phyloP scores from a whole-genome alignment of 1,140 invertebrate genomes.

The Drosophila eugracilis region DNA sequence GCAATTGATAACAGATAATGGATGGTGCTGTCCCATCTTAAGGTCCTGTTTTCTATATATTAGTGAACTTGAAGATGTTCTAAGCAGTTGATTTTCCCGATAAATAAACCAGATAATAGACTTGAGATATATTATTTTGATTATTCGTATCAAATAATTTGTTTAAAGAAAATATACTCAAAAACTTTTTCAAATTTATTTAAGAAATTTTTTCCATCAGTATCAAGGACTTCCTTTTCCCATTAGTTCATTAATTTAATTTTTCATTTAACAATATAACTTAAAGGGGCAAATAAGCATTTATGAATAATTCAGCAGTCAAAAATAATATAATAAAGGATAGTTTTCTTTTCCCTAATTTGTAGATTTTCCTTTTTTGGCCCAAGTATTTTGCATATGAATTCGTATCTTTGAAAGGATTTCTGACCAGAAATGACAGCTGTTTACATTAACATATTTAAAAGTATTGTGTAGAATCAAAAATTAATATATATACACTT shows the following conservation, averaged over 20 bases:
- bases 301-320: slow-evolving; percentile 9
- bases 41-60: not conserved
- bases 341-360: no score
- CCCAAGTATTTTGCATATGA: slow-evolving; percentile 3
- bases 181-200: not conserved
- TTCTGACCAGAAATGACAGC: not conserved
- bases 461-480: not conserved
- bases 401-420: not conserved
- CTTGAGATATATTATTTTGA: no score
- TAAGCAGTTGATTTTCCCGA: not conserved
- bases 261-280: not conserved
- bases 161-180: not conserved
- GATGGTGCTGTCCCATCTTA: not conserved
- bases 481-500: not conserved
- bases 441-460: not conserved
- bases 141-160: not conserved
- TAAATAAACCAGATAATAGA: not conserved
- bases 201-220: not conserved
- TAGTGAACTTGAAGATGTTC: not conserved
- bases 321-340: not conserved
- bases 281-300: not conserved
- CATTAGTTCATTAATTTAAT: not conserved
- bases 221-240: not conserved
- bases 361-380: not conserved
- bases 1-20: slow-evolving; percentile 5